A percentile compares a stretch with the other conserved stretches of the same genome.
phyloP scores from a whole-genome alignment of 2,888 invertebrate species.

The Hirudinaria manillensis region DNA sequence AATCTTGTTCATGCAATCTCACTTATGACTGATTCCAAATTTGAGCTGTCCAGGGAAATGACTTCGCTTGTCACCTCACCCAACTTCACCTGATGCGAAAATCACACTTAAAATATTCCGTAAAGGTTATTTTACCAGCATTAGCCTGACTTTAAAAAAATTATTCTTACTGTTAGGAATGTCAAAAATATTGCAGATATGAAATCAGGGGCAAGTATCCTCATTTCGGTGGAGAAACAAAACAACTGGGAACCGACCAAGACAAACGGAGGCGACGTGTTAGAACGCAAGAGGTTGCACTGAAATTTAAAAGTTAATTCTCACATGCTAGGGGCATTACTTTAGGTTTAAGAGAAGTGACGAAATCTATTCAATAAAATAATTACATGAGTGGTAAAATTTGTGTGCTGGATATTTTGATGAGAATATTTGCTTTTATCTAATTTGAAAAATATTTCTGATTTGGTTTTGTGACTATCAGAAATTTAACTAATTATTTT shows the following conservation, averaged over 20 bases:
- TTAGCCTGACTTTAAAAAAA: background rate
- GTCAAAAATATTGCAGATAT: background rate
- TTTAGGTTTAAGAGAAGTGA: no score
- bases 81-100: constrained; percentile 5
- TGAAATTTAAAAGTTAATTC: constrained; percentile 9
- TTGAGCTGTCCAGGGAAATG: constrained; percentile 2
- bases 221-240: background rate
- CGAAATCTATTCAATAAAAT: no score
- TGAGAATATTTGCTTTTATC: no score
- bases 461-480: no score
- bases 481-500: no score
- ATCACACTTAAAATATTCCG: background rate
- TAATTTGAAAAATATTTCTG: no score
- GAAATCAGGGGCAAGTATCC: background rate
- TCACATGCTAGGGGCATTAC: background rate
- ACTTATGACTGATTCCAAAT: constrained; percentile 9
- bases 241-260: constrained; percentile 4
- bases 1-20: background rate
- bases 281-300: background rate
- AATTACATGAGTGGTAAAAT: no score
- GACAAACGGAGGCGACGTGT: constrained; percentile 6
- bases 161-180: background rate
- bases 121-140: background rate
- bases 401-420: no score
- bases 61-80: background rate